Base-by-base conservation (phyloP, 2,797 vertebrate species). In the Gymnocypris eckloni region DNA sequence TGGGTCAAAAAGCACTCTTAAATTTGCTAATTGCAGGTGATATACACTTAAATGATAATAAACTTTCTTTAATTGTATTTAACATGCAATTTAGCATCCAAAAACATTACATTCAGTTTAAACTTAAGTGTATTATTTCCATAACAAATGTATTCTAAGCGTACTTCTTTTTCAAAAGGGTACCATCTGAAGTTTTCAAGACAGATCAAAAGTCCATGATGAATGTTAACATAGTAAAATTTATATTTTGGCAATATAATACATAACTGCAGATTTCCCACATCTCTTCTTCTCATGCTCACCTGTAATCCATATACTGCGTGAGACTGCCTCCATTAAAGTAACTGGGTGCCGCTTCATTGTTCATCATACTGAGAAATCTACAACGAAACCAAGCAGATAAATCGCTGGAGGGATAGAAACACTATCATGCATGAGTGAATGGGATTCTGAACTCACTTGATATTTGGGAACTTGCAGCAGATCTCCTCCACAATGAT, bases 331-430 rank as follows among this genome's bases (percentile, higher is more conserved):
- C 95, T 87, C 95, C 95, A 0, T 96, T 96, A 86, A 96, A 96
- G 76, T 96, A 96, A 87, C 95, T 96, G 0, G 95, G 95, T 0
- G 95, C 95, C 25, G 95, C 95, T 78, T 95, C 94, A 1, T 96
- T 96, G 90, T 96, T 94, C 95, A 96, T 96, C 95, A 96, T 95
- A 72, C 95, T 95, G 37, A 96, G 93, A 82, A 95, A 93, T 89
- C 95, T 96, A 12, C 0, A 66, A 61, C 45, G 43, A 54, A 39
- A 72, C 69, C 12, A 16, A 79, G 79, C 0, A 13, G 79, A 78
- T 4, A n/a, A 43, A 84, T 56, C 1, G 7, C 6, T 16, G 5
- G 10, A 41, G 2, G 25, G 41, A 12, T 6, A 16, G 6, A 73
- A 73, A 33, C 10, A 20, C 22, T 10, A 61, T 59, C 33, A 66